Base-by-base conservation (phyloP, 37 sponge, comb jelly and placozoan species). In the Petrosia ficiformis region DNA sequence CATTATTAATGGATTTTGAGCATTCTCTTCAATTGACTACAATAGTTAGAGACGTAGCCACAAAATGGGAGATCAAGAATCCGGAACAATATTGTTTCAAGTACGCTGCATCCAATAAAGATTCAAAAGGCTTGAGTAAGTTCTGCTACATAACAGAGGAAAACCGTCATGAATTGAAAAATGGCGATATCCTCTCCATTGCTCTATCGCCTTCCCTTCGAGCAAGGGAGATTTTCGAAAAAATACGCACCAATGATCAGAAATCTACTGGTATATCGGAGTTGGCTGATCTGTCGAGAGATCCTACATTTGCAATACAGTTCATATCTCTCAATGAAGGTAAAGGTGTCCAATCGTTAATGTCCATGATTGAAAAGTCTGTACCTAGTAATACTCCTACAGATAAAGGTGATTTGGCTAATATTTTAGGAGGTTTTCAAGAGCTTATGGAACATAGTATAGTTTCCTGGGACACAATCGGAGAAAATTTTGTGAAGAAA, bases 371-470 rank as follows among this genome's bases (percentile, higher is more conserved):
- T 5, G 86, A 93, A 52, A 65, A 61, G 28, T 73, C 63, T 8
- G 78, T 73, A 25, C 77, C 72, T 0, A 19, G 14, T 14, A 8
- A 8, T 19, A 71, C 54, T 28, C 81, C 77, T 1, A 14, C 38
- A 0, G 86, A 90, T 30, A 44, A 77, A 24, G 19, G 37, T 28
- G 63, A 74, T 52, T 34, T 90, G 59, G 72, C 61, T 0, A 59
- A 43, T 39, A 61, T 81, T 39, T 79, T 90, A 40, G 85, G 75
- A 19, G 83, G 80, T 8, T 94, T 90, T 42, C 84, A 80, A 28
- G 92, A 86, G 59, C 77, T 94, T 2, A 94, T 94, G 95, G 92
- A 94, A 64, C 95, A 94, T 59, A 57, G 79, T 4, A 80, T 90
- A 11, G 95, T 94, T 3, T 91, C 88, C 19, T 94, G 95, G 95